Evolutionary conservation across 2,113 vertebrate genomes (phyloP).

Genomic region (Trogon surrucura): DNA sequence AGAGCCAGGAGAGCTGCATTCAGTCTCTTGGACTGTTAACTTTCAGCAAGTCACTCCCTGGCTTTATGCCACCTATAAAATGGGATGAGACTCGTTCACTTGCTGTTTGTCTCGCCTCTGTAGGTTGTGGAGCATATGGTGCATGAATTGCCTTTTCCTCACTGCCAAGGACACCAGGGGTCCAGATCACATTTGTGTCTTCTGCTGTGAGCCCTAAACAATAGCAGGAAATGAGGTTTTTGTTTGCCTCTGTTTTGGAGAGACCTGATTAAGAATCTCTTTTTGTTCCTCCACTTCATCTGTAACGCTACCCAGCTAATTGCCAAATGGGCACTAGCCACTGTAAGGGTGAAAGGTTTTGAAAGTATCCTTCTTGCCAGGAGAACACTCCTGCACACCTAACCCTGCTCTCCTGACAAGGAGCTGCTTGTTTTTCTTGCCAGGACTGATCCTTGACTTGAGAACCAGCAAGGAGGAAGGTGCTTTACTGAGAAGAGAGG

Average conservation of each 20-base stretch:
- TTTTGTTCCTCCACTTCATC: not conserved
- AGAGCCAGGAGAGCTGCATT: not conserved
- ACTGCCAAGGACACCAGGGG: not conserved
- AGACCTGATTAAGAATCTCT: not conserved
- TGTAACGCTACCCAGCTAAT: not conserved
- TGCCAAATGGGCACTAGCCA: not conserved
- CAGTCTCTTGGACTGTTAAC: not conserved
- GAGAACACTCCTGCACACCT: not conserved
- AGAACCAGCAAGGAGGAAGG: not conserved
- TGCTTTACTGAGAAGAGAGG: not conserved
- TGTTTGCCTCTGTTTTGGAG: not conserved
- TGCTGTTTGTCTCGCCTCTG: not conserved
- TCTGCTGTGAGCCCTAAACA: not conserved
- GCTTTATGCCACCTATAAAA: constrained; percentile 1
- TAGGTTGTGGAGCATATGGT: constrained; percentile 13
- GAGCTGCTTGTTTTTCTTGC: not conserved
- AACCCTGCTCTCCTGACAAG: not conserved
- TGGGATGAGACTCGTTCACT: not conserved
- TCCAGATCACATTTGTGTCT: not conserved
- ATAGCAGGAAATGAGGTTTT: not conserved
- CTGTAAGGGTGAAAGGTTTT: not conserved
- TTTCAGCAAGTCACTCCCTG: not conserved
- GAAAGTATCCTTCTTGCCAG: not conserved
- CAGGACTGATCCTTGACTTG: not conserved
- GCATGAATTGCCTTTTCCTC: not conserved